Evolutionary conservation across 2,797 vertebrate species (phyloP).

Genomic region (Percopsis omiscomaycus): DNA sequence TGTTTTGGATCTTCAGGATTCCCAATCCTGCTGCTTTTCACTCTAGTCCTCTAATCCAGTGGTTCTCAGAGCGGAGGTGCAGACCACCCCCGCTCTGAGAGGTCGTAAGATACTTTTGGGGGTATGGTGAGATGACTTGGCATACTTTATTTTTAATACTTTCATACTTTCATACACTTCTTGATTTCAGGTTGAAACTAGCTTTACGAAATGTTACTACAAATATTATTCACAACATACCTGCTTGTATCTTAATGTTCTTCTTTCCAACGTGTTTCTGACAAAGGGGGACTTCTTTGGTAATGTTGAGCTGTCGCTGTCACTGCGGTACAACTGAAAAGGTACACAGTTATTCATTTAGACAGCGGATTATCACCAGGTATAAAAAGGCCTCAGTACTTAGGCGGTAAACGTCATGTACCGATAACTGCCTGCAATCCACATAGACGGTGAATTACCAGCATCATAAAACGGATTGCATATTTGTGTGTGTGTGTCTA

Average conservation of each 20-base stretch:
- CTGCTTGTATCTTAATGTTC: conserved; percentile 94
- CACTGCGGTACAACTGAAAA: conserved; percentile 92
- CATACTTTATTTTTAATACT: no score
- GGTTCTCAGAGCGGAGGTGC: no score
- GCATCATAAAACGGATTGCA: neutral
- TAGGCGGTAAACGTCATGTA: neutral
- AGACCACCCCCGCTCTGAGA: no score
- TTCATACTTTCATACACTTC: no score
- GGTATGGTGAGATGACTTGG: no score
- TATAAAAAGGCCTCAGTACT: neutral
- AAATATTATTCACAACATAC: conserved; percentile 55
- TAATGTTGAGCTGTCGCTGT: conserved; percentile 97
- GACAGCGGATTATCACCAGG: neutral
- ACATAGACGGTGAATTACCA: neutral
- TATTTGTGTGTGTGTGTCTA: neutral
- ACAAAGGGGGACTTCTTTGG: conserved; percentile 95
- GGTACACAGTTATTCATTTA: conserved; percentile 1
- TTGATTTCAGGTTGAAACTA: no score
- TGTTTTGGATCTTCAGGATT: no score
- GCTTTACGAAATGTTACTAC: neutral
- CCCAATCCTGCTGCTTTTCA: no score
- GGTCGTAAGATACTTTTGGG: no score
- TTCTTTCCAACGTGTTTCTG: conserved; percentile 93
- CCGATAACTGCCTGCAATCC: neutral
- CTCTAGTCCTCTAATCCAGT: no score